Conservation (phyloP, 2,113 vertebrate species). For the Taurulus bubalis region DNA sequence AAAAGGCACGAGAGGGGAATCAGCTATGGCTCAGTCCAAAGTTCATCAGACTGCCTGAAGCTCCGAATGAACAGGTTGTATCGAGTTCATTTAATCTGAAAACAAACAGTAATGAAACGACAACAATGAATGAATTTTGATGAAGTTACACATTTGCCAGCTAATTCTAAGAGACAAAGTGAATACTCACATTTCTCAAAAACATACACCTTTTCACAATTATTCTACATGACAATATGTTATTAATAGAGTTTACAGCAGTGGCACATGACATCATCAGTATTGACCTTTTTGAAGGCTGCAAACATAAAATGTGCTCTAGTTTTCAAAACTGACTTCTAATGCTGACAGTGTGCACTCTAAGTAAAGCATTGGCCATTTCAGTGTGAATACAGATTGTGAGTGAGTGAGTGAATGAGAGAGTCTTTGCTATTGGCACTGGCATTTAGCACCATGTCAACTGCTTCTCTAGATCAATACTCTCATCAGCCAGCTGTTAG, state of each 20-base stretch:
- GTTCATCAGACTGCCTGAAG: neutral
- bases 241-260: neutral
- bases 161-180: neutral
- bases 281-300: neutral
- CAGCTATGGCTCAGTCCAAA: neutral
- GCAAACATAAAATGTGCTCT: constrained; percentile 4
- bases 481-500: constrained; percentile 51
- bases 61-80: neutral
- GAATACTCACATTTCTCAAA: neutral
- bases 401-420: neutral
- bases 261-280: neutral
- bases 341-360: neutral
- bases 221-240: neutral
- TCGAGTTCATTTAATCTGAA: neutral
- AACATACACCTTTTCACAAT: neutral
- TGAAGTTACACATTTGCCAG: neutral
- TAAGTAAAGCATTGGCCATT: constrained; percentile 4
- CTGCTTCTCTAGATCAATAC: constrained; percentile 52
- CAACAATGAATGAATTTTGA: neutral
- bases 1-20: neutral
- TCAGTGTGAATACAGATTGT: no score
- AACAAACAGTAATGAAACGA: neutral
- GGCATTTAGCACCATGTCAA: constrained; percentile 48
- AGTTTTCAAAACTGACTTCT: constrained; percentile 4
- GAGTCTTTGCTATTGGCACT: neutral